Percentiles rank a stretch among this genome's conserved stretches.
Conservation (phyloP, 2,113 vertebrate genomes). For the Rhizomys pruinosus region DNA sequence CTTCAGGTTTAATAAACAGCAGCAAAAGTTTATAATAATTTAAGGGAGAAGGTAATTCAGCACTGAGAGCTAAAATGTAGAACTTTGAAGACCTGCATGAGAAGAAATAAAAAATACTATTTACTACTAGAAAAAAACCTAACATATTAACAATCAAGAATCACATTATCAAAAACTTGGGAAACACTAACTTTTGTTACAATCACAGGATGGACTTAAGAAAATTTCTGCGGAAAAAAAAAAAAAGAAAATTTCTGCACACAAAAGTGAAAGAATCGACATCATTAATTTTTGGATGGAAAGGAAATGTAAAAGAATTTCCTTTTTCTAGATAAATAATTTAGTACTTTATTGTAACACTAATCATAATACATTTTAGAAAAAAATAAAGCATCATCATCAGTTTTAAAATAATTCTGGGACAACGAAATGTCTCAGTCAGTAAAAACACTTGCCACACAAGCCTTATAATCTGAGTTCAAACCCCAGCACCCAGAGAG, state of each 20-base stretch:
- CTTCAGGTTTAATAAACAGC: constrained; percentile 86
- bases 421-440: neutral
- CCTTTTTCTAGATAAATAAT: constrained; percentile 28
- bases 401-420: constrained; percentile 2
- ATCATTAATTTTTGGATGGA: constrained; percentile 23
- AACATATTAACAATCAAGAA: constrained; percentile 28
- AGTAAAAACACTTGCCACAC: too few species aligned
- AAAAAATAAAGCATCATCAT: constrained; percentile 50
- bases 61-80: constrained; percentile 83
- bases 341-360: neutral
- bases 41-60: constrained; percentile 85
- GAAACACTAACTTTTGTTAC: constrained; percentile 50
- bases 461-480: neutral
- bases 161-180: constrained; percentile 7
- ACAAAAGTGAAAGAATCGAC: neutral
- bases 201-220: constrained; percentile 17
- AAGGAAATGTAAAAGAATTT: constrained; percentile 1
- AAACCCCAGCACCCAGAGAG: neutral
- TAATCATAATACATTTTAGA: constrained; percentile 8
- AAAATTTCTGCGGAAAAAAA: constrained; percentile 26
- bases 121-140: constrained; percentile 50
- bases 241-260: constrained; percentile 25
- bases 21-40: constrained; percentile 91
- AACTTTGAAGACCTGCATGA: constrained; percentile 83
- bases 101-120: constrained; percentile 68